Conservation (phyloP, 2,888 invertebrate species). For the Ganaspis brasiliensis region DNA sequence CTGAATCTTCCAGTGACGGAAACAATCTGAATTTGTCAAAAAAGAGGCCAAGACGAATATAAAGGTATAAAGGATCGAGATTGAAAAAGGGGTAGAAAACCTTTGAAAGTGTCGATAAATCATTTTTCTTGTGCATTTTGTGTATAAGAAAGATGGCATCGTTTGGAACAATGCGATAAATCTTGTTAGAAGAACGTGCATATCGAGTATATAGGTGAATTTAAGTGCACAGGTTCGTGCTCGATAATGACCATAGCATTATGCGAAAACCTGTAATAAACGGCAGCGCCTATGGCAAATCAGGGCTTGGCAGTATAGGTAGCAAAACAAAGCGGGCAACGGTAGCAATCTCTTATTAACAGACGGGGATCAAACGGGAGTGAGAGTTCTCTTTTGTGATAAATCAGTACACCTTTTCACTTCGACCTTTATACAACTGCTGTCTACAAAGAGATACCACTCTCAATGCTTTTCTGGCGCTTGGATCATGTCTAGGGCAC, state of each 20-base stretch:
- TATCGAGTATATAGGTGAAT: constrained; percentile 18
- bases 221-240: constrained; percentile 19
- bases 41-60: neutral
- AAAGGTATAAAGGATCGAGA: neutral
- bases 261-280: constrained; percentile 37
- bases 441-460: constrained; percentile 3
- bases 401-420: constrained; percentile 32
- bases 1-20: too few species aligned
- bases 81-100: neutral
- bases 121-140: neutral
- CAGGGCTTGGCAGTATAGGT: constrained; percentile 20
- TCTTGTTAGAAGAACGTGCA: constrained; percentile 33
- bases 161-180: constrained; percentile 31
- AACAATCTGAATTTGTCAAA: neutral
- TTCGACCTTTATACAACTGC: constrained; percentile 14
- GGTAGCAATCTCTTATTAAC: constrained; percentile 39
- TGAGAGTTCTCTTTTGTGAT: constrained; percentile 29
- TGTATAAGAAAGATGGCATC: constrained; percentile 25
- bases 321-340: constrained; percentile 16
- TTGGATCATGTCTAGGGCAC: constrained; percentile 10
- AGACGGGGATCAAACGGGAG: neutral
- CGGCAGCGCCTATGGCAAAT: constrained; percentile 30
- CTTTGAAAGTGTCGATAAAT: neutral
- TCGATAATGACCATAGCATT: constrained; percentile 27
- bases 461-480: neutral